Evolutionary conservation across 2,797 vertebrate genomes (phyloP).

Genomic region (Perodicticus potto): DNA sequence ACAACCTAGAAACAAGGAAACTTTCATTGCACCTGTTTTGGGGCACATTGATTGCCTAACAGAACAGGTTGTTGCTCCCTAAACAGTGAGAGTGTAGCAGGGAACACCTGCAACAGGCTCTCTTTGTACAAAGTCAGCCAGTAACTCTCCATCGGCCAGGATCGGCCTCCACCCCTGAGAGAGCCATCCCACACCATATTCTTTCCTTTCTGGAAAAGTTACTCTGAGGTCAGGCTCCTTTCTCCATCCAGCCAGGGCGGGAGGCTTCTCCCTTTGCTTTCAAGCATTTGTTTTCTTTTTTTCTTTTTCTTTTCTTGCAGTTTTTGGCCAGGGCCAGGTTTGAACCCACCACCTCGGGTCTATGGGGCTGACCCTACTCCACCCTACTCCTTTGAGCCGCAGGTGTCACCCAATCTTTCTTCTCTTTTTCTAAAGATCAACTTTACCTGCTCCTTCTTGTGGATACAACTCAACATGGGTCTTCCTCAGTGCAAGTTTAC

Average conservation of each 20-base stretch:
- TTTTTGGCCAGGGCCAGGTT: no score
- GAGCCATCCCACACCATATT: accelerated
- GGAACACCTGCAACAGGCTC: neutral
- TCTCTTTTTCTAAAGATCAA: neutral
- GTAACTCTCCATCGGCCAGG: no score
- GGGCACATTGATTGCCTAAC: neutral
- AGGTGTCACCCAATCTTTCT: neutral
- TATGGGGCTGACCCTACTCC: no score
- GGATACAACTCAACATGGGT: neutral
- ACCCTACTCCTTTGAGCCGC: no score
- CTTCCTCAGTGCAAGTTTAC: neutral
- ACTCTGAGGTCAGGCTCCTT: accelerated
- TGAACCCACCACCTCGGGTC: no score
- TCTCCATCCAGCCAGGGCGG: neutral
- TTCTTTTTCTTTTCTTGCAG: neutral
- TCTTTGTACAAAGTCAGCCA: neutral
- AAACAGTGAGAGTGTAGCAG: neutral
- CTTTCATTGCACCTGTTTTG: neutral
- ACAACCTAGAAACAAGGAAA: neutral
- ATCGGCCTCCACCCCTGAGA: neutral
- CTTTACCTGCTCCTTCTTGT: neutral
- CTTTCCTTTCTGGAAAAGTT: neutral
- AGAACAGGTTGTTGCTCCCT: neutral
- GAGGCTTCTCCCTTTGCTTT: neutral
- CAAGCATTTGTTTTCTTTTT: neutral